Percentiles rank a stretch among this genome's conserved stretches.
Conservation (phyloP, 1,140 invertebrate genomes). For the Bilobella aurantiaca region DNA sequence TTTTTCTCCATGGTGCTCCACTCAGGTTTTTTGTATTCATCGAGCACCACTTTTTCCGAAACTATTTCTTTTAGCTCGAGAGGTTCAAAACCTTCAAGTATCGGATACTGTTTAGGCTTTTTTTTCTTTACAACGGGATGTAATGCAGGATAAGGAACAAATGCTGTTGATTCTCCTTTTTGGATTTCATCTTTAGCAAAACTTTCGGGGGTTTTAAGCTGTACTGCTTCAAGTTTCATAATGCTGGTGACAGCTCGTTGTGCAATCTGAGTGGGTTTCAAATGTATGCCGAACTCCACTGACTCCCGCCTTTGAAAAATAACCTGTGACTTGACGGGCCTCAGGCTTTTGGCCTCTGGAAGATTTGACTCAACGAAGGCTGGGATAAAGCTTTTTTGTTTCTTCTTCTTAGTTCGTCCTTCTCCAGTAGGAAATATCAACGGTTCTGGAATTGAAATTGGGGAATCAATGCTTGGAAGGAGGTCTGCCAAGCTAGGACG, state of each 20-base stretch:
- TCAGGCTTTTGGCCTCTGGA: not conserved
- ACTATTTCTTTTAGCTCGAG: conserved; percentile 5
- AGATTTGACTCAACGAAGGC: not conserved
- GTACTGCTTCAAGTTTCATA: not conserved
- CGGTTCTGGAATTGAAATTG: conserved; percentile 2
- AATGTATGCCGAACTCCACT: not conserved
- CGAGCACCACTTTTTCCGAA: not conserved
- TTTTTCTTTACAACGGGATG: not conserved
- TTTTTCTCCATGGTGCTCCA: not conserved
- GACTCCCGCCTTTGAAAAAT: not conserved
- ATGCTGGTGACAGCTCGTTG: not conserved
- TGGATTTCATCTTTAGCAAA: not conserved
- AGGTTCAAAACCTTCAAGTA: conserved; percentile 7
- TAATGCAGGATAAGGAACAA: not conserved
- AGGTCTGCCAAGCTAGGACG: not conserved
- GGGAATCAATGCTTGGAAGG: not conserved
- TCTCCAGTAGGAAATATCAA: conserved; percentile 6
- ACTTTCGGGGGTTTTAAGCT: not conserved
- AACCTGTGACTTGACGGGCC: not conserved
- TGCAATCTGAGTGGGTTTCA: not conserved
- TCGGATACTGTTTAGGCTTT: not conserved
- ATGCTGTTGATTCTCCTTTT: not conserved
- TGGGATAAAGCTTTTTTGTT: not conserved
- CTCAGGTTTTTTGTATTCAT: conserved; percentile 11
- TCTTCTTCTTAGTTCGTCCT: not conserved